Conservation (phyloP, 2,888 invertebrate genomes). For the Platycnemis pennipes region DNA sequence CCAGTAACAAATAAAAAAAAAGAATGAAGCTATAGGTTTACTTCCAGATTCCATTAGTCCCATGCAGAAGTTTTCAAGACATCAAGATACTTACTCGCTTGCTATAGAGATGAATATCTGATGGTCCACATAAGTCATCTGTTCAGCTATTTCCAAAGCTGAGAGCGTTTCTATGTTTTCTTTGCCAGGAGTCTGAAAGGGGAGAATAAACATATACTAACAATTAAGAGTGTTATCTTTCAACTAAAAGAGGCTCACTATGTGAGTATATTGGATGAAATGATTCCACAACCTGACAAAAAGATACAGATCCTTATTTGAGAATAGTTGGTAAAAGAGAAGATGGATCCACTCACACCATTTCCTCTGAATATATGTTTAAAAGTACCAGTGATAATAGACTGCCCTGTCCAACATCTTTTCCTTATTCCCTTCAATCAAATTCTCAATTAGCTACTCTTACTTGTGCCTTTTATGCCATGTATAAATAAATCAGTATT, state of each 20-base stretch:
- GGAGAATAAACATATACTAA: conserved; percentile 48
- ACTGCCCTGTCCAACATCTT: too few relatives aligned
- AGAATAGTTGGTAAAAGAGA: not conserved
- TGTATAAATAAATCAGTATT: too few relatives aligned
- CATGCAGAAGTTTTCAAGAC: too few relatives aligned
- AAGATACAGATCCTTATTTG: not conserved
- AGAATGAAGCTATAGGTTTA: not conserved
- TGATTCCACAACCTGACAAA: not conserved
- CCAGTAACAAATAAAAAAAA: too few relatives aligned
- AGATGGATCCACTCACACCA: not conserved
- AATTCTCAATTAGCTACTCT: too few relatives aligned
- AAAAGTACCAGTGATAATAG: too few relatives aligned
- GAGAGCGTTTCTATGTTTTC: conserved; percentile 93
- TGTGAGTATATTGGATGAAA: not conserved
- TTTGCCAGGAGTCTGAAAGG: conserved; percentile 86
- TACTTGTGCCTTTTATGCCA: too few relatives aligned
- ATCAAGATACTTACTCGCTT: conserved; percentile 88
- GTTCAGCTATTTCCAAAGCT: conserved; percentile 95
- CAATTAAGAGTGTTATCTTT: not conserved
- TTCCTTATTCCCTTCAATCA: too few relatives aligned
- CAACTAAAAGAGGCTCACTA: not conserved
- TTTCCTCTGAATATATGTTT: too few relatives aligned
- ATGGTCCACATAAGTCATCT: conserved; percentile 95
- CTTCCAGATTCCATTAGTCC: not conserved
- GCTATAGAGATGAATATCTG: conserved; percentile 93